Evolutionary conservation across 2,888 invertebrate species (phyloP).

Genomic region (Morpho deidamia): DNA sequence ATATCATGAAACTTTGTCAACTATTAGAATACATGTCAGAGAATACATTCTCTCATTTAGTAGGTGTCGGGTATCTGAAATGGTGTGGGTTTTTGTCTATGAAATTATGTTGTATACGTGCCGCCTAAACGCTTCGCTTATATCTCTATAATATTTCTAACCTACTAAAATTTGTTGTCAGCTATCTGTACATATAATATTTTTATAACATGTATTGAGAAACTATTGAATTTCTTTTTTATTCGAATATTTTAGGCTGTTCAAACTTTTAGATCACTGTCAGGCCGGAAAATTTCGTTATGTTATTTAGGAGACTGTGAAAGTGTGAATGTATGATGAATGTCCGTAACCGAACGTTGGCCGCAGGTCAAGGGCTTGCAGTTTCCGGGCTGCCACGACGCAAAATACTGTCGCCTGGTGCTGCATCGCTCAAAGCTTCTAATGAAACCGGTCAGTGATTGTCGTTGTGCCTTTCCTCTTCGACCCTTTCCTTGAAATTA

Average conservation of each 20-base stretch:
- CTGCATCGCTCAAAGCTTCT: conserved; percentile 97
- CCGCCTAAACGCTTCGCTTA: conserved; percentile 62
- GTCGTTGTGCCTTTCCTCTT: conserved; percentile 32
- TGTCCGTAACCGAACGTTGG: conserved; percentile 49
- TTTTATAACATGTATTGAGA: not conserved
- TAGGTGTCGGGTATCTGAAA: conserved; percentile 35
- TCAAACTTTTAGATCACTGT: not conserved
- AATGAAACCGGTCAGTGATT: conserved; percentile 94
- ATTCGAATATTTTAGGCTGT: not conserved
- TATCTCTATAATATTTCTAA: conserved; percentile 17
- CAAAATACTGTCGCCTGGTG: conserved; percentile 96
- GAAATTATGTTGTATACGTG: conserved; percentile 44
- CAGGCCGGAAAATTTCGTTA: conserved; percentile 1
- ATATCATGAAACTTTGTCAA: not conserved
- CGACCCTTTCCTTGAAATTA: not conserved
- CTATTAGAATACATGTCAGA: no score
- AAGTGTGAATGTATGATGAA: conserved; percentile 17
- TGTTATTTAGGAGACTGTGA: conserved; percentile 3
- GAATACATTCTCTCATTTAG: conserved; percentile 41
- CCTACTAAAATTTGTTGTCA: conserved; percentile 14
- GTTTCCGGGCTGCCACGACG: conserved; percentile 97
- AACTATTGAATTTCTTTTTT: not conserved
- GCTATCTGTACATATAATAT: not conserved
- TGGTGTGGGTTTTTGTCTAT: conserved; percentile 61
- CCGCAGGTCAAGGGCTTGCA: conserved; percentile 96